Base-by-base conservation (phyloP, 2,113 vertebrate genomes). In the Anolis carolinensis region DNA sequence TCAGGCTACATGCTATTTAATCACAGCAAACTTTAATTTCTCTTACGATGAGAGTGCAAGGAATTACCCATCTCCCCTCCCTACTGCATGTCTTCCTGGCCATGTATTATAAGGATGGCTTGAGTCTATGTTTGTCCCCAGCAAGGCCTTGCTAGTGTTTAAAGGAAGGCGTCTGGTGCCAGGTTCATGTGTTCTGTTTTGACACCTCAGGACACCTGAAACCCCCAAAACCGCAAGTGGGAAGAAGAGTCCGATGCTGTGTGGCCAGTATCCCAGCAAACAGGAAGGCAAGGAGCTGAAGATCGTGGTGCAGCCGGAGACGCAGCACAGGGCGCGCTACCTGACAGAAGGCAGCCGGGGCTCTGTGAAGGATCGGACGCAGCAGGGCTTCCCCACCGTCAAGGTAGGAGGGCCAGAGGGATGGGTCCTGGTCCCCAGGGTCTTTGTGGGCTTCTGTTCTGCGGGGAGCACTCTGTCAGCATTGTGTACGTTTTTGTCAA, bases 291-390 rank as follows among this genome's bases (percentile, higher is more conserved):
- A 99, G 91, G 98, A 99, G 87, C 95, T 99, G 94, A 99, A 98
- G 95, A 99, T 99, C 89, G 94, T 99, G 79, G 96, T 99, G 30
- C 99, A 99, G 95, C 99, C 99, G 0, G 99, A 99, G 95, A 99
- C 97, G 50, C 99, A 99, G 89, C 99, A 99, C 93, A 85, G 99
- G 93, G 99, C 99, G 79, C 97, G 99, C 13, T 99, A 99, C 78
- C 96, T 99, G 91, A 99, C 99, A 0, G 99, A 99, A 94, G 98
- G 99, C 92, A 99, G 99, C 95, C 97, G 99, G 48, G 99, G 99
- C 70, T 99, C 98, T 0, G 99, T 99, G 82, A 99, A 99, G 90
- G 99, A 99, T 89, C 96, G 98, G 78, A 99, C 98, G 0, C 99
- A 99, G 90, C 99, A 99, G 95, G 96, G 98, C 84, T 99, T 99